A percentile compares a stretch with the other conserved stretches of the same genome.
These are phyloP conservation scores for Phaonia tiefii DNA, from an alignment of 2,888 invertebrate species.

Conservation along the genomic window DNA sequence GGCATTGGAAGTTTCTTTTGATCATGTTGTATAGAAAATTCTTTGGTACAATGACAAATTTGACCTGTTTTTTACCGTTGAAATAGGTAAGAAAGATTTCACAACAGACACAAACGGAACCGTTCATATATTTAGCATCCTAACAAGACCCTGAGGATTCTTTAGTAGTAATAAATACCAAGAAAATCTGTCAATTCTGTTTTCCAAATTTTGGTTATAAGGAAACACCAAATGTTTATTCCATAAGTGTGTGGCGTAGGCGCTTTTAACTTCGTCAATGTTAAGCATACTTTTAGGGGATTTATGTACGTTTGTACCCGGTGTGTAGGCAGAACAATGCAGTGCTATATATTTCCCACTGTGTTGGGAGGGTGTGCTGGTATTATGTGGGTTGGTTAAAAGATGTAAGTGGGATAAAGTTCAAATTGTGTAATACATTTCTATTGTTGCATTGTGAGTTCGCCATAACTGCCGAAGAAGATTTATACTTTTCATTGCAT, in stretches of 20 bases:
- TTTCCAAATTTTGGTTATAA: background rate
- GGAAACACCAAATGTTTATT: constrained; percentile 3
- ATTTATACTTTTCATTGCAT: background rate
- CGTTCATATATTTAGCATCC: background rate
- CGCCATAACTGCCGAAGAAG: too few species aligned
- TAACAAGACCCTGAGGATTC: constrained; percentile 13
- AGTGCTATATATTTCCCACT: background rate
- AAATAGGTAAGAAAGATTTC: too few species aligned
- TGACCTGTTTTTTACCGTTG: constrained; percentile 3
- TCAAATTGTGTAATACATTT: too few species aligned
- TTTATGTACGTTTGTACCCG: constrained; percentile 4
- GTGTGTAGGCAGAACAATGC: background rate
- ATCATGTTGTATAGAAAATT: background rate
- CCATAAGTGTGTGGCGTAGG: constrained; percentile 11
- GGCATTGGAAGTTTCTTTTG: background rate
- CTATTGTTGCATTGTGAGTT: background rate
- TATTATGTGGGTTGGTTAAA: background rate
- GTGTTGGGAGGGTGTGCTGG: background rate
- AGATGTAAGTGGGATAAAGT: too few species aligned
- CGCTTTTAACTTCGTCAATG: constrained; percentile 6
- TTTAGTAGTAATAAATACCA: constrained; percentile 2
- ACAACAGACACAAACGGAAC: background rate
- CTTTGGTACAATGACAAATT: background rate
- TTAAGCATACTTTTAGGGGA: constrained; percentile 10
- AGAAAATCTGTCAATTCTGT: background rate